Conservation (phyloP, 2,797 vertebrate genomes). For the Sebastes minor region DNA sequence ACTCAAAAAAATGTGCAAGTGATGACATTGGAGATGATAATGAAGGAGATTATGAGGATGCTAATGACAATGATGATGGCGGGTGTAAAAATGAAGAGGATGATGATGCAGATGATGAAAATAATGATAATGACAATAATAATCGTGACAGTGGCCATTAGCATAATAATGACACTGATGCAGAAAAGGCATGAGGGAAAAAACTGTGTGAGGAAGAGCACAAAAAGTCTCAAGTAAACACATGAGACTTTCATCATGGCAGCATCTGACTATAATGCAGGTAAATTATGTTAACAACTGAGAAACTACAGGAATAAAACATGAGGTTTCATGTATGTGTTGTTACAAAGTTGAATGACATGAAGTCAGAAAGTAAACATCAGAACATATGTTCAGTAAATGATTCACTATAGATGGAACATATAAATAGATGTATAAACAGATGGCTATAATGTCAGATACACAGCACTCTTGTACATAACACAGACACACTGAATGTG, state of each 20-base stretch:
- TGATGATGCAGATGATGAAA: conserved; percentile 46
- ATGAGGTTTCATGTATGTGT: background rate
- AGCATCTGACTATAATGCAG: background rate
- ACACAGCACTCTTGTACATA: background rate
- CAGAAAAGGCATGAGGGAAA: background rate
- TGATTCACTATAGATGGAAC: background rate
- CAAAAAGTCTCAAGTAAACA: background rate
- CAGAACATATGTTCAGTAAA: background rate
- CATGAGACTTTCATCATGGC: background rate
- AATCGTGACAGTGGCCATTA: conserved; percentile 12
- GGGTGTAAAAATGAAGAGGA: conserved; percentile 28
- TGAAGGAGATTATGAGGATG: conserved; percentile 42
- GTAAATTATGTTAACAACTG: background rate
- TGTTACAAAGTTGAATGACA: background rate
- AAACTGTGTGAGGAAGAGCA: background rate
- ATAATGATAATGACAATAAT: conserved; percentile 27
- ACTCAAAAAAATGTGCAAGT: conserved; percentile 28
- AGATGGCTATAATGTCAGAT: background rate
- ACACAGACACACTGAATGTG: background rate
- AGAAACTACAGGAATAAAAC: background rate
- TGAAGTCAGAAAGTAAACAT: background rate
- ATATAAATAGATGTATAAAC: too few relatives aligned
- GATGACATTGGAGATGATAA: conserved; percentile 44
- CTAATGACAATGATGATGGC: conserved; percentile 20
- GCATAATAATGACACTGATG: conserved; percentile 24